phyloP scores from a whole-genome alignment of 2,113 vertebrate genomes.

The Cyphomyrus plagiostoma region DNA sequence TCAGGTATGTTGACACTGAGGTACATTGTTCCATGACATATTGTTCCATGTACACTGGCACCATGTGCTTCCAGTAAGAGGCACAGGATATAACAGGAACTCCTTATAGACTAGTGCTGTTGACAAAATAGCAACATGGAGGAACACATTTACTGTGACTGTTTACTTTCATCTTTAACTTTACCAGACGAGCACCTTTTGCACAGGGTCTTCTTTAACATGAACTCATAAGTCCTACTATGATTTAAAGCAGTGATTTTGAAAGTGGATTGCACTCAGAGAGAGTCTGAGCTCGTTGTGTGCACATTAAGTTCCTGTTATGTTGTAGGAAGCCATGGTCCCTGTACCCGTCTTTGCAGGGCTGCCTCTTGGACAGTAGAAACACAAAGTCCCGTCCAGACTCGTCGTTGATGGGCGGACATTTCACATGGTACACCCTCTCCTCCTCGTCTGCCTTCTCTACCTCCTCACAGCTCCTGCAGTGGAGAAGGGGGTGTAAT shows the following conservation, averaged over 20 bases:
- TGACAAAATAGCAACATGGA: neutral
- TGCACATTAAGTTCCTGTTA: neutral
- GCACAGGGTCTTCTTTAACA: neutral
- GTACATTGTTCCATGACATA: neutral
- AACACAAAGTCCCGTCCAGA: constrained; percentile 57
- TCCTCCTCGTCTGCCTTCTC: constrained; percentile 56
- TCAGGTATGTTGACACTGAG: neutral
- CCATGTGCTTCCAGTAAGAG: neutral
- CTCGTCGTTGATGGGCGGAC: constrained; percentile 36
- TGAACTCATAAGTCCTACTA: neutral
- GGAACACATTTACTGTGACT: neutral
- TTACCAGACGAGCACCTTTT: neutral
- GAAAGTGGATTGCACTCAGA: neutral
- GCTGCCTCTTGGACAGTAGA: constrained; percentile 57
- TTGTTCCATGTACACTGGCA: neutral
- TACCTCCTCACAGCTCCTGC: constrained; percentile 58
- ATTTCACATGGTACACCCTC: constrained; percentile 57
- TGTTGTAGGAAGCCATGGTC: neutral
- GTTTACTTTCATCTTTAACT: neutral
- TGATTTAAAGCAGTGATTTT: neutral
- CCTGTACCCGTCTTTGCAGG: constrained; percentile 47
- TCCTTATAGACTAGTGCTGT: neutral
- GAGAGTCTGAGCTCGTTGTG: neutral
- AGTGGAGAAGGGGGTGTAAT: neutral
- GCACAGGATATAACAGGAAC: neutral